Evolutionary conservation across 1,140 invertebrate genomes (phyloP).

Genomic region (Bombus fervidus): DNA sequence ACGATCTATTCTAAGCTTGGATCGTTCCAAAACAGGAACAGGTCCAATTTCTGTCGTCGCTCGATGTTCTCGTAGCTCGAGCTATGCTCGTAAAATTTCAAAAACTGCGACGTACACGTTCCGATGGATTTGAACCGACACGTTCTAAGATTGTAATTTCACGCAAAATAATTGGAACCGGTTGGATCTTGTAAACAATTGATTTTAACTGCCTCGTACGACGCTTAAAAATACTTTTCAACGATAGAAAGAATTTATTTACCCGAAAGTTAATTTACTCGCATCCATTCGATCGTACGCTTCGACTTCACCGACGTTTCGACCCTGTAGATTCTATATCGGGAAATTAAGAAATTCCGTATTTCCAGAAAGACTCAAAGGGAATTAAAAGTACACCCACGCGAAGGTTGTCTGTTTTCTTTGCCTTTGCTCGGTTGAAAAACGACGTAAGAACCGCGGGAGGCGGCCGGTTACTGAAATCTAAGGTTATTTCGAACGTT

Average conservation of each 20-base stretch:
- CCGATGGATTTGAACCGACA: background rate
- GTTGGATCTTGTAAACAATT: no score
- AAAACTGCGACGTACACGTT: constrained; percentile 12
- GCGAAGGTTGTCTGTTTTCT: background rate
- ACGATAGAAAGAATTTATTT: no score
- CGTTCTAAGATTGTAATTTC: no score
- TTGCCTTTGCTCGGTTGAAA: background rate
- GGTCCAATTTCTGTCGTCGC: constrained; percentile 60
- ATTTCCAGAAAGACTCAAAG: background rate
- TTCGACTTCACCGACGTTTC: no score
- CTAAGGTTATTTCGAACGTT: constrained; percentile 56
- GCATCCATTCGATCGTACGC: no score
- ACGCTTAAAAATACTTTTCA: no score
- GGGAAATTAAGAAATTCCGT: no score
- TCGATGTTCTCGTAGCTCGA: constrained; percentile 18
- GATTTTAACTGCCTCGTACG: no score
- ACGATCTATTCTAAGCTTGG: constrained; percentile 49
- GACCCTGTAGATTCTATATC: no score
- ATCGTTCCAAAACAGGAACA: constrained; percentile 52
- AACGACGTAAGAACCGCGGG: background rate
- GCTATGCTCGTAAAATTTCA: constrained; percentile 26
- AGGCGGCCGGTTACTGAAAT: background rate
- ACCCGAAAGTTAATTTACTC: no score
- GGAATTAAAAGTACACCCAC: background rate
- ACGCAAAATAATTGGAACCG: no score